Percentiles rank a stretch among this genome's conserved stretches.
Conservation (phyloP, 2,888 invertebrate genomes). For the Empis stercorea region DNA sequence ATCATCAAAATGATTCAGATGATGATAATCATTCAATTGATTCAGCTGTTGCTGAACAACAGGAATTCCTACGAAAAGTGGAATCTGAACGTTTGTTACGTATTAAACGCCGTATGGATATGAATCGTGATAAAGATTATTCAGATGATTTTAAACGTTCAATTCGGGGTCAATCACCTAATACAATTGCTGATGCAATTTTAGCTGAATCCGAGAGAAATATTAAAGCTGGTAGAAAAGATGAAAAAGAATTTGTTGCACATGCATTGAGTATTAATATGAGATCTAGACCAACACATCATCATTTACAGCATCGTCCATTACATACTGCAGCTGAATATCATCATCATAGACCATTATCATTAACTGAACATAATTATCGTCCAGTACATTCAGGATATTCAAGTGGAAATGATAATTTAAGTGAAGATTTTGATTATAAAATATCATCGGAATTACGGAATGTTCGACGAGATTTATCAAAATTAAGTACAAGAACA, state of each 20-base stretch:
- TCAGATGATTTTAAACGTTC: conserved; percentile 39
- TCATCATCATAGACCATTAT: conserved; percentile 7
- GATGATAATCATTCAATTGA: conserved; percentile 36
- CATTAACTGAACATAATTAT: conserved; percentile 24
- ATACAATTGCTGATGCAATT: conserved; percentile 55
- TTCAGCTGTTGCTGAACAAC: conserved; percentile 5
- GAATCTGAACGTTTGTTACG: not conserved
- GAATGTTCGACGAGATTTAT: conserved; percentile 34
- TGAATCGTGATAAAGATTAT: conserved; percentile 38
- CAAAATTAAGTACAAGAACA: conserved; percentile 26
- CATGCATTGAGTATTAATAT: conserved; percentile 19
- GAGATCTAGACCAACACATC: conserved; percentile 10
- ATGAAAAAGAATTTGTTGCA: conserved; percentile 28
- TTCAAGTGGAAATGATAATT: conserved; percentile 29
- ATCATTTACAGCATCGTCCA: not conserved
- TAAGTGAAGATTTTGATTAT: conserved; percentile 34
- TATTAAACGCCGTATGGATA: conserved; percentile 32
- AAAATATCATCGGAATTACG: conserved; percentile 32
- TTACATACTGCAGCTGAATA: not conserved
- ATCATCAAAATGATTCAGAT: conserved; percentile 36
- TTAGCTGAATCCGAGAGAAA: conserved; percentile 44
- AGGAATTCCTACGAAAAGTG: conserved; percentile 21
- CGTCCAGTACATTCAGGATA: conserved; percentile 23
- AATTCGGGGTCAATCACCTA: conserved; percentile 62
- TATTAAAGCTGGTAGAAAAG: conserved; percentile 26